phyloP scores from a whole-genome alignment of 2,888 invertebrate genomes.

The Diarsia brunnea region DNA sequence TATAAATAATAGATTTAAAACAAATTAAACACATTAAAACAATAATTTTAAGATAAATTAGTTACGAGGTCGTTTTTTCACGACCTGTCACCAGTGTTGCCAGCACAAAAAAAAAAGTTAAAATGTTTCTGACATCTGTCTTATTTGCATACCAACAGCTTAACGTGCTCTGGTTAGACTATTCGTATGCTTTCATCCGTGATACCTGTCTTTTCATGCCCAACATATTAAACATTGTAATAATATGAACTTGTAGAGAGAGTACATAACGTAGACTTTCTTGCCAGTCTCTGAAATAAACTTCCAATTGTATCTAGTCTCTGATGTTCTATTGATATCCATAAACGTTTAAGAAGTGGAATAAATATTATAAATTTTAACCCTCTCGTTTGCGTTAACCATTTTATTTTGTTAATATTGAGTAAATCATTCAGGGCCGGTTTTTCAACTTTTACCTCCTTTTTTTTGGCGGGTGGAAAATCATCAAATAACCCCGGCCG shows the following conservation, averaged over 20 bases:
- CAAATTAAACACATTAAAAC: no score
- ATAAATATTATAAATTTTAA: background rate
- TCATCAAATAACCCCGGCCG: no score
- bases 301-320: background rate
- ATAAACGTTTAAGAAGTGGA: no score
- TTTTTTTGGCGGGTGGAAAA: no score
- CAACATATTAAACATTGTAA: background rate
- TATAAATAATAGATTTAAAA: no score
- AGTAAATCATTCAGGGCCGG: no score
- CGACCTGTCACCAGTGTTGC: no score
- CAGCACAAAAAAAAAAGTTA: no score
- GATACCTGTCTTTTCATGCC: background rate
- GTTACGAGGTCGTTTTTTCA: no score
- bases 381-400: background rate
- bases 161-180: background rate
- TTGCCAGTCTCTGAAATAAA: background rate
- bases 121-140: conserved; percentile 31
- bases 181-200: background rate
- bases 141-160: background rate
- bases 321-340: background rate
- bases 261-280: background rate
- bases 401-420: no score
- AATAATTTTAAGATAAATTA: no score
- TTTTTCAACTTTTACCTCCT: no score
- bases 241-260: background rate